Conservation (phyloP, 2,113 vertebrate genomes). For the Hippocampus zosterae region DNA sequence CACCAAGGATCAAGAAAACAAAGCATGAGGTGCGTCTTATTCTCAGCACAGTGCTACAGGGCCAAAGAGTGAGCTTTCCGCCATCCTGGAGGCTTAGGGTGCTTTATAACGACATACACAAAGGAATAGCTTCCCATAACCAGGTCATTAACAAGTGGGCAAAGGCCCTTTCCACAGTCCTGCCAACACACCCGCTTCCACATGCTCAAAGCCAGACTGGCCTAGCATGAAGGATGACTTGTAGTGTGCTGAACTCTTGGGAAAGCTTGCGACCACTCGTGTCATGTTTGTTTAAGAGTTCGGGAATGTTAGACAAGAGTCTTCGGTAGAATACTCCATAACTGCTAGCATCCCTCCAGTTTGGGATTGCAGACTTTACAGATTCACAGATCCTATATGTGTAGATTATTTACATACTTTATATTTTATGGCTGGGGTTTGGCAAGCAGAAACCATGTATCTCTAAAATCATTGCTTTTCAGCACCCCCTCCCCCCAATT, state of each 20-base stretch:
- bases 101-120: slow-evolving; percentile 73
- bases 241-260: slow-evolving; percentile 62
- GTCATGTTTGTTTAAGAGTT: slow-evolving; percentile 71
- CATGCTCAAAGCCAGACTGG: slow-evolving; percentile 44
- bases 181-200: slow-evolving; percentile 71
- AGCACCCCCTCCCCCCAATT: too few relatives aligned
- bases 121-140: slow-evolving; percentile 61
- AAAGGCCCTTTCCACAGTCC: slow-evolving; percentile 62
- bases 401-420: too few relatives aligned
- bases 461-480: too few relatives aligned
- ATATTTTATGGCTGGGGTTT: too few relatives aligned
- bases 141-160: slow-evolving; percentile 71
- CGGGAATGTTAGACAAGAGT: slow-evolving; percentile 59
- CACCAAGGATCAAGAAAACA: slow-evolving; percentile 61
- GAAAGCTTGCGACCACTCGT: slow-evolving; percentile 47
- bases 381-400: not conserved
- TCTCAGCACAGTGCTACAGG: slow-evolving; percentile 62
- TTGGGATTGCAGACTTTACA: not conserved
- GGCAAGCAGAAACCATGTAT: too few relatives aligned
- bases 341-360: slow-evolving; percentile 31
- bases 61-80: slow-evolving; percentile 71
- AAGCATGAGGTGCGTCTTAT: slow-evolving; percentile 67
- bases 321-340: slow-evolving; percentile 25
- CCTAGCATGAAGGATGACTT: slow-evolving; percentile 67
- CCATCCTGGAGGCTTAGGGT: slow-evolving; percentile 69